A percentile compares a stretch with the other conserved stretches of the same genome.
Evolutionary conservation across 2,888 invertebrate species (phyloP).

Genomic region (Protula sp.): DNA sequence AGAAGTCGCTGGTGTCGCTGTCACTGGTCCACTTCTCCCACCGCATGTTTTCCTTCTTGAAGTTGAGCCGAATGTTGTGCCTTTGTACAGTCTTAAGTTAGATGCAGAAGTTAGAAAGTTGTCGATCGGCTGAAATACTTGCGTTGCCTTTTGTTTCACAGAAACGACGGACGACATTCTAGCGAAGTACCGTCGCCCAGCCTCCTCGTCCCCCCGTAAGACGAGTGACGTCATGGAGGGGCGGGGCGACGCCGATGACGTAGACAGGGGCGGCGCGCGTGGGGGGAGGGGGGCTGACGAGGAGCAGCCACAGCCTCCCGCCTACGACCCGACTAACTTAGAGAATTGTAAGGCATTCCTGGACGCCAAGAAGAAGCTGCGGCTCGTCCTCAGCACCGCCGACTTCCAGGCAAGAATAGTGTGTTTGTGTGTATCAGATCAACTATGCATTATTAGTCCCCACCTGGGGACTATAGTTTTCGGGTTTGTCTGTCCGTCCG

Average conservation of each 20-base stretch:
- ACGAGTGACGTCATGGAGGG: not conserved
- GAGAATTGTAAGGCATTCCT: conserved; percentile 62
- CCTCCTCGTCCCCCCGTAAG: not conserved
- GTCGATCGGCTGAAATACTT: too few relatives aligned
- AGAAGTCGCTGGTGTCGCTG: too few relatives aligned
- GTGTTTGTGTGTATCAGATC: not conserved
- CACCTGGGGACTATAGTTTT: too few relatives aligned
- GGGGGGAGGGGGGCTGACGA: conserved; percentile 12
- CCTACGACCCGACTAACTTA: conserved; percentile 58
- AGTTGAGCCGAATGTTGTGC: too few relatives aligned
- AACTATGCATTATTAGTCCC: too few relatives aligned
- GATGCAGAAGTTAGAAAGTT: too few relatives aligned
- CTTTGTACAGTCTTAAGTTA: too few relatives aligned
- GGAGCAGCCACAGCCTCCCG: conserved; percentile 30
- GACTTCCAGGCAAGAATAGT: conserved; percentile 58
- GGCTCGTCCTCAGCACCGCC: conserved; percentile 83
- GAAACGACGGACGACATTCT: conserved; percentile 88
- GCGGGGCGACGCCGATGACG: not conserved
- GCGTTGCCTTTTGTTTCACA: conserved; percentile 37
- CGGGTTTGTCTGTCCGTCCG: too few relatives aligned
- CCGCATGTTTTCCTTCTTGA: too few relatives aligned
- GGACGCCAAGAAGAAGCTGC: conserved; percentile 81
- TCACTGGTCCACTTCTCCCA: too few relatives aligned
- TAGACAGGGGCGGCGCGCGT: not conserved
- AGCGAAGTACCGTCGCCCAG: conserved; percentile 75